Base-by-base conservation (phyloP, 2,113 vertebrate genomes). In the Lophius piscatorius region DNA sequence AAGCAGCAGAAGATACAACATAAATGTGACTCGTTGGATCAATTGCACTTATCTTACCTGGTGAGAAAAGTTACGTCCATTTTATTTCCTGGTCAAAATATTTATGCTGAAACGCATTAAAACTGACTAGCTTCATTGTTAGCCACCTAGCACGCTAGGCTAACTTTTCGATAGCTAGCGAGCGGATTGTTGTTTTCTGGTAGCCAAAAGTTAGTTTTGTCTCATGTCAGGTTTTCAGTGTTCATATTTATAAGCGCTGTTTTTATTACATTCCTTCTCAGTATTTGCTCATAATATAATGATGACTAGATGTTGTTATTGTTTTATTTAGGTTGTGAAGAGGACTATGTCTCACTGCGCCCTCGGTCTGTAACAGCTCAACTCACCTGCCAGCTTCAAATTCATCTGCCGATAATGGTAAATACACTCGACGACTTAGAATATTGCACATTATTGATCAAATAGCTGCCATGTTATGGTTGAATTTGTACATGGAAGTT, bases 121-220 rank as follows among this genome's bases (percentile, higher is more conserved):
- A 18, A 69, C n/a, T 13, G 10, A 54, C 5, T 68, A 52, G 41
- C 44, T 45, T 14, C 0, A 4, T 0, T 24, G 54, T 71, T 85
- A 78, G 70, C 76, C 20, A 1, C 54, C 21, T 57, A 77, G 60
- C 74, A 0, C 60, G 56, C 52, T 68, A 68, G 22, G 28, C 66
- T 71, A 65, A 29, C 24, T 36, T 51, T 44, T 47, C 40, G 16
- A n/a, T n/a, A n/a, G n/a, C n/a, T n/a, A n/a, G n/a, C n/a, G n/a
- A n/a, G n/a, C n/a, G n/a, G n/a, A 54, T 16, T 9, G 31, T 4
- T 62, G 18, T 24, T 13, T 18, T 29, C 3, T 6, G n/a, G 11
- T 13, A 20, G 10, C 23, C 1, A 12, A 14, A 55, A 9, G 23
- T 45, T 22, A 7, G 0, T 21, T 41, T 20, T 0, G 1, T 2